Base-by-base conservation (phyloP, 2,888 invertebrate species). In the Cheilosia impressa region DNA sequence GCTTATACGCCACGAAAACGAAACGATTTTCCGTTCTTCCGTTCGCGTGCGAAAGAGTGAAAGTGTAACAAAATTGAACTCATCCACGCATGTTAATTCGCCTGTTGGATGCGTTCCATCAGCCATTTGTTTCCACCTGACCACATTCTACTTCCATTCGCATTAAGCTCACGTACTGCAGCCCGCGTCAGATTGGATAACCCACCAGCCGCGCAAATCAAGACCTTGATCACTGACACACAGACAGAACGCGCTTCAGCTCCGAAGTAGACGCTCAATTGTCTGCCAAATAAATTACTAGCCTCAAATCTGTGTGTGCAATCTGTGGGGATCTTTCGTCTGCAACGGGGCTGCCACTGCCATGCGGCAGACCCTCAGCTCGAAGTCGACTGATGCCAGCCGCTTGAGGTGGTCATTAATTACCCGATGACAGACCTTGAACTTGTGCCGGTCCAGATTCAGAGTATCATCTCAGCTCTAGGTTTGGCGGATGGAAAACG, bases 31-130 rank as follows among this genome's bases (percentile, higher is more conserved):
- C 77, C 65, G 47, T 66, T 62, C 60, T 71, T 62, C 50, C 47
- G 55, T 68, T 55, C 41, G 41, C 13, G 13, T 62, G 72, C 50
- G 66, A 50, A 53, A 80, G 68, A 84, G 83, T 79, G 83, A 84
- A 84, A 71, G 75, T 71, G 75, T 69, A 65, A 79, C 73, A 63
- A 69, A 50, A 15, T 27, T 5, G 53, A 71, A 50, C 7, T 47
- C 80, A 76, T 75, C 60, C 75, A 84, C 84, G 84, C 84, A 80
- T 84, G 69, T 71, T 75, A 75, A 76, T 71, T 80, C 75, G 60
- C 65, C 80, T 75, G 71, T 58, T 75, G 65, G 69, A 80, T 75
- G 69, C 69, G 80, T 75, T 80, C 65, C 75, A 73, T 75, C 63
- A 63, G 34, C 9, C 45, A 27, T 41, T 34, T 58, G 58, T 77